A percentile compares a stretch with the other conserved stretches of the same genome.
Evolutionary conservation across 1,140 invertebrate genomes (phyloP).

Genomic region (Drosophila malerkotliana): DNA sequence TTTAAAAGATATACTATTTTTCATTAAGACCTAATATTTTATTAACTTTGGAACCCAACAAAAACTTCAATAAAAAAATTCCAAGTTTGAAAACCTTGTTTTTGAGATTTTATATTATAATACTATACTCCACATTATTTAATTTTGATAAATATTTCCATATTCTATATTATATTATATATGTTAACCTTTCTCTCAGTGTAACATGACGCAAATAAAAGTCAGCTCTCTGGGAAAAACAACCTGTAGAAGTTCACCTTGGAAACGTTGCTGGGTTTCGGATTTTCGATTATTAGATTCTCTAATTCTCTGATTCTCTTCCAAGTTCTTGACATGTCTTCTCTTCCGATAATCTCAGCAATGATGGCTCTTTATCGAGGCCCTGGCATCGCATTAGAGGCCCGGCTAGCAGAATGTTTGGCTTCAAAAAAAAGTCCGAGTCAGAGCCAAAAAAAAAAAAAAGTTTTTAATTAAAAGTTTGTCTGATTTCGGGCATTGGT

Average conservation of each 20-base stretch:
- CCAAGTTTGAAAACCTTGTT: no score
- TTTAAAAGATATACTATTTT: no score
- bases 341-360: not conserved
- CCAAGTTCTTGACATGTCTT: not conserved
- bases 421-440: slow-evolving; percentile 24
- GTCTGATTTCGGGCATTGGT: slow-evolving; percentile 69
- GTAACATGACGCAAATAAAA: slow-evolving; percentile 23
- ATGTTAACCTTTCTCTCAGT: not conserved
- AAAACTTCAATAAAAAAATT: no score
- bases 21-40: no score
- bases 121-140: no score
- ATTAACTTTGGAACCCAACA: no score
- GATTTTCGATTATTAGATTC: not conserved
- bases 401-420: slow-evolving; percentile 9
- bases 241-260: slow-evolving; percentile 50
- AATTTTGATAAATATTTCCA: no score
- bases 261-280: not conserved
- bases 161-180: not conserved
- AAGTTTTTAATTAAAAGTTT: slow-evolving; percentile 80
- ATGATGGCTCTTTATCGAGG: slow-evolving; percentile 38
- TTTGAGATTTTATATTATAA: no score
- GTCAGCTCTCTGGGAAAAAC: slow-evolving; percentile 11
- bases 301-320: not conserved
- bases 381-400: slow-evolving; percentile 52
- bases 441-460: slow-evolving; percentile 33